Evolutionary conservation across 2,888 invertebrate species (phyloP).

Genomic region (Atrina japonica): DNA sequence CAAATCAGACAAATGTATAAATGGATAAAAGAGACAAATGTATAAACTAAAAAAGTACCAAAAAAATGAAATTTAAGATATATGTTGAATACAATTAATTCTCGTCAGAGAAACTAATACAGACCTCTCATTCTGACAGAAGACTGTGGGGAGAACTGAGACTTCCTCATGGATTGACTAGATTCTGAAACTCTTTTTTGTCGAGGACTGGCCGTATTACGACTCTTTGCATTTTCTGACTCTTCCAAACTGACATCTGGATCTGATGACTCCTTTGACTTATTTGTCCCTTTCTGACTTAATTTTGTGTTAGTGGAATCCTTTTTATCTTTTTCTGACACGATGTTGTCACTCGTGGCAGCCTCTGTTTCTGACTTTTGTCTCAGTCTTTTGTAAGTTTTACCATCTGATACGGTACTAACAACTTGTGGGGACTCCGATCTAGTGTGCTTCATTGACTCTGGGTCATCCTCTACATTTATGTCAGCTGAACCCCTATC

Average conservation of each 20-base stretch:
- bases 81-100: too few species aligned
- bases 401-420: conserved; percentile 22
- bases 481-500: conserved; percentile 80
- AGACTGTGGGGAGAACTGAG: conserved; percentile 16
- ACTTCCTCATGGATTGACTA: conserved; percentile 1
- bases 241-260: background rate
- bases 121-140: background rate
- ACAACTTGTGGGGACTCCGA: background rate
- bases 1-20: too few species aligned
- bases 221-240: background rate
- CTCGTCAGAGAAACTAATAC: too few species aligned
- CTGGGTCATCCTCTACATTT: conserved; percentile 1
- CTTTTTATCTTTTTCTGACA: conserved; percentile 17
- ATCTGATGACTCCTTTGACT: conserved; percentile 1
- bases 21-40: too few species aligned
- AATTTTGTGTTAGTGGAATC: conserved; percentile 13
- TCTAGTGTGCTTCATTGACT: background rate
- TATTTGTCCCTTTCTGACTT: conserved; percentile 7
- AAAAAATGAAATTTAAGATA: too few species aligned
- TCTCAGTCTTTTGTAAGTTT: conserved; percentile 24
- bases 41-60: too few species aligned
- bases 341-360: conserved; percentile 15
- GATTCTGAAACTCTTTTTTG: background rate
- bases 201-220: conserved; percentile 7
- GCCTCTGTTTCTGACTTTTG: conserved; percentile 12